Evolutionary conservation across 2,888 invertebrate genomes (phyloP).

Genomic region (Nezara viridula): DNA sequence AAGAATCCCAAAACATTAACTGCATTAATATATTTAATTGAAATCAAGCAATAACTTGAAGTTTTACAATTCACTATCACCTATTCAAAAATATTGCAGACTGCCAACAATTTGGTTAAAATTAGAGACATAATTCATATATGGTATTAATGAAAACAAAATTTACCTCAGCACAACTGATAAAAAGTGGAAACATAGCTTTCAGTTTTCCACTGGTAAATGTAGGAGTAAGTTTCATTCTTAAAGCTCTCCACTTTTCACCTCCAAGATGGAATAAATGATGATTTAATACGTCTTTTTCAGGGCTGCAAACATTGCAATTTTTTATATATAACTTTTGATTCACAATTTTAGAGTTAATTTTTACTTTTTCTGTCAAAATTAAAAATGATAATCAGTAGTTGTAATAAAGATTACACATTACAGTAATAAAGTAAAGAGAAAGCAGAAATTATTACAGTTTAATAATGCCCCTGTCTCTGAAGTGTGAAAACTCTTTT

Average conservation of each 20-base stretch:
- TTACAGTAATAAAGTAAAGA: not conserved
- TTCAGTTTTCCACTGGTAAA: slow-evolving; percentile 62
- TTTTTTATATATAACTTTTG: not conserved
- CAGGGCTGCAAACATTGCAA: not conserved
- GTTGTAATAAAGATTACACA: no score
- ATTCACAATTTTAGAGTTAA: not conserved
- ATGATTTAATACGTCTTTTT: slow-evolving; percentile 52
- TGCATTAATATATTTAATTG: no score
- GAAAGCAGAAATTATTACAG: not conserved
- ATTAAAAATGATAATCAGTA: not conserved
- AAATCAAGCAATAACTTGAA: no score
- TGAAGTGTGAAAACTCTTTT: slow-evolving; percentile 57
- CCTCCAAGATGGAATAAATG: slow-evolving; percentile 62
- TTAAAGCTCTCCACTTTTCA: slow-evolving; percentile 60
- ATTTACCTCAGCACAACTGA: slow-evolving; percentile 55
- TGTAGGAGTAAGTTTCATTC: slow-evolving; percentile 63
- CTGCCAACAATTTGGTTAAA: no score
- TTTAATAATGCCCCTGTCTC: slow-evolving; percentile 25
- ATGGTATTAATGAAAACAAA: not conserved
- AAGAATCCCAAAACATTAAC: no score
- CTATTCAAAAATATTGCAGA: no score
- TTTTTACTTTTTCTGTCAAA: not conserved
- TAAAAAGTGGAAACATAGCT: slow-evolving; percentile 61
- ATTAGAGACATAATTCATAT: no score
- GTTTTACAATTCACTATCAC: no score